Conservation (phyloP, 2,113 vertebrate species). For the Saguinus midas region DNA sequence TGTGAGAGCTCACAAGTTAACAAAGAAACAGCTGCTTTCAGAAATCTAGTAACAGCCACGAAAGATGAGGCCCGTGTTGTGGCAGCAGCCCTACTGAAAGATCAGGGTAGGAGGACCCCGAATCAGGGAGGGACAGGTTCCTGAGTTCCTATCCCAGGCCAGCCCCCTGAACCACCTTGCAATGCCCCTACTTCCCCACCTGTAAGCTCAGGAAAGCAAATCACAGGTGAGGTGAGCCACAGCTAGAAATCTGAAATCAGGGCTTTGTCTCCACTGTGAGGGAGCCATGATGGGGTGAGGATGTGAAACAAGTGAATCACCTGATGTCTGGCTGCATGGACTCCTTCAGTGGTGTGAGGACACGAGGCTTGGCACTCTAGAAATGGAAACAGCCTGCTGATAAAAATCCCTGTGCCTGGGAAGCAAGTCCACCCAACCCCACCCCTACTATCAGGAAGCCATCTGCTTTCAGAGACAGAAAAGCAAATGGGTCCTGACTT, state of each 20-base stretch:
- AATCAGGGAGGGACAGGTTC: background rate
- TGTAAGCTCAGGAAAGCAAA: background rate
- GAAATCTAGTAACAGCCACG: background rate
- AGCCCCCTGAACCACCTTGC: background rate
- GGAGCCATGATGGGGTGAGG: background rate
- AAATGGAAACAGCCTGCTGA: background rate
- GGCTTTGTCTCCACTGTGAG: background rate
- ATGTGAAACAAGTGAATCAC: rapidly evolving
- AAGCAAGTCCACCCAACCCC: background rate
- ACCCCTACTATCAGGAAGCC: background rate
- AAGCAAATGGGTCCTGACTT: background rate
- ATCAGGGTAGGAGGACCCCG: background rate
- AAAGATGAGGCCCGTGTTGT: background rate
- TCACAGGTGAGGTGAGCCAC: background rate
- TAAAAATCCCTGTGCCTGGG: background rate
- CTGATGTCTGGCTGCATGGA: background rate
- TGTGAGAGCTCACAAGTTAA: background rate
- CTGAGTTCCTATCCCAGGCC: background rate
- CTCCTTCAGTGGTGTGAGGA: no score
- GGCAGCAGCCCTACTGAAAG: background rate
- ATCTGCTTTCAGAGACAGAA: background rate
- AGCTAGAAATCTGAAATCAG: background rate
- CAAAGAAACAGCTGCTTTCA: background rate
- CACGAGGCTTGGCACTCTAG: background rate
- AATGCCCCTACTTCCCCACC: background rate